Percentiles rank a stretch among this genome's conserved stretches.
Conservation (phyloP, 2,113 vertebrate genomes). For the Tauraco erythrolophus region DNA sequence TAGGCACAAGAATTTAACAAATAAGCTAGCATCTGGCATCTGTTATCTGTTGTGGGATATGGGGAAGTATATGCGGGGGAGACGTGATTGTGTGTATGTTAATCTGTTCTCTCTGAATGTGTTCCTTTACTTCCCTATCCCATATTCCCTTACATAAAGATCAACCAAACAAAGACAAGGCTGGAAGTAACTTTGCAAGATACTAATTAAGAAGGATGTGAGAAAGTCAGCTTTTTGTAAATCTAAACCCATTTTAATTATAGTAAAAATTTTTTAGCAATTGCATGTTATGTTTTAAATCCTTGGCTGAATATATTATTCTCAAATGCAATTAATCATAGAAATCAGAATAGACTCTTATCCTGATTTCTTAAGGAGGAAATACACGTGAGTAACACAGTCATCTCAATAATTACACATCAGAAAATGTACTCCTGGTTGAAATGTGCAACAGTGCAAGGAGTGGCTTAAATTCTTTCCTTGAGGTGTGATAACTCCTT, state of each 20-base stretch:
- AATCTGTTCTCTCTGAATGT: neutral
- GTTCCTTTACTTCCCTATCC: neutral
- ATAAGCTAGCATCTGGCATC: neutral
- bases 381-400: neutral
- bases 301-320: neutral
- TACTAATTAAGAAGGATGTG: neutral
- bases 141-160: neutral
- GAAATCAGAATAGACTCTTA: neutral
- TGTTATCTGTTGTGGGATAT: neutral
- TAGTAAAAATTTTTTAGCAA: neutral
- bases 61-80: neutral
- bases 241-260: neutral
- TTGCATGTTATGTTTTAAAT: neutral
- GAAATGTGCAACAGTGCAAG: neutral
- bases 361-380: neutral
- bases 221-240: neutral
- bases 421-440: neutral
- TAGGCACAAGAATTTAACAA: neutral
- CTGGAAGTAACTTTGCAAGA: neutral
- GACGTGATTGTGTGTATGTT: neutral
- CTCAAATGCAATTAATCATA: neutral
- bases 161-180: neutral
- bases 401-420: neutral
- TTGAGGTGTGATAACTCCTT: neutral
- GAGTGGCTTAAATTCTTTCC: neutral